Evolutionary conservation across 2,797 vertebrate species (phyloP).

Genomic region (Sebastes steindachneri): DNA sequence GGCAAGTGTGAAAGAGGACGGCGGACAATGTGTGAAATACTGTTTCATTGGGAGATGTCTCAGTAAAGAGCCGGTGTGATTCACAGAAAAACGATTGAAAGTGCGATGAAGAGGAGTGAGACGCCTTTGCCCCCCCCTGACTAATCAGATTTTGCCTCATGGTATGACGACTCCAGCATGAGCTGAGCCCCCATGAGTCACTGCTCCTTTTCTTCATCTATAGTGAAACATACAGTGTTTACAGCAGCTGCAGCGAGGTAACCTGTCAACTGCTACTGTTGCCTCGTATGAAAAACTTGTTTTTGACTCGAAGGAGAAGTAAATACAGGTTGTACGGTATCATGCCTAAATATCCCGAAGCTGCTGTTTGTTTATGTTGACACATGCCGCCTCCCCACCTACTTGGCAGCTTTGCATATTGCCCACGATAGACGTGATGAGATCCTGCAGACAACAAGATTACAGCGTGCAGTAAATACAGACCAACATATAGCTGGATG

Average conservation of each 20-base stretch:
- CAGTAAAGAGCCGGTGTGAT: neutral
- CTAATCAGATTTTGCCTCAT: conserved; percentile 37
- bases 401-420: conserved; percentile 30
- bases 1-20: conserved; percentile 16
- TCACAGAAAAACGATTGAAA: conserved; percentile 27
- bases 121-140: conserved; percentile 2
- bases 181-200: conserved; percentile 39
- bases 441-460: conserved; percentile 3
- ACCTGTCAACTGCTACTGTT: conserved; percentile 26
- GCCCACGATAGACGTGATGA: neutral
- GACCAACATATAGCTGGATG: too few relatives aligned
- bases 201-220: conserved; percentile 13
- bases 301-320: conserved; percentile 18
- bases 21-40: neutral
- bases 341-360: conserved; percentile 20
- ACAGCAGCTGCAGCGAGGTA: conserved; percentile 12
- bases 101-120: conserved; percentile 21
- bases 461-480: neutral
- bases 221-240: conserved; percentile 4
- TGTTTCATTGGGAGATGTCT: conserved; percentile 22
- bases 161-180: conserved; percentile 19
- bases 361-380: conserved; percentile 41
- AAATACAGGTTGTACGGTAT: conserved; percentile 11
- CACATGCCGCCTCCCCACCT: conserved; percentile 8
- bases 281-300: conserved; percentile 28